Base-by-base conservation (phyloP, 2,888 invertebrate species). In the Myathropa florea region DNA sequence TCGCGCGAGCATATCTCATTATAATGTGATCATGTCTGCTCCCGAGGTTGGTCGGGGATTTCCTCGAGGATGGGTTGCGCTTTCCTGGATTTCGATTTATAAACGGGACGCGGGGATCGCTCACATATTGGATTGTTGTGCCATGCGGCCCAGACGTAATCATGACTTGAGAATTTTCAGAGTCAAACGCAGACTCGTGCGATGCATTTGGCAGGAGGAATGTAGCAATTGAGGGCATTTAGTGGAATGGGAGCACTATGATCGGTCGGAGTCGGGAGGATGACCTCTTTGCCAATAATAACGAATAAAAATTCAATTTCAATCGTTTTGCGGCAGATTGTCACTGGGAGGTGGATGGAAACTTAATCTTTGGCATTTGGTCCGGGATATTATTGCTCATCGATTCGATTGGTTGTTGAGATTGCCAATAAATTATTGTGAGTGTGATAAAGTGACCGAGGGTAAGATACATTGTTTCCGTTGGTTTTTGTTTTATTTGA, bases 1-100 rank as follows among this genome's bases (percentile, higher is more conserved):
- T 83, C 87, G 87, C 87, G 83, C 87, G 83, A 79, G 87, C 78
- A 83, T 87, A 87, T 87, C 87, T 87, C 87, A 87, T 87, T 87
- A 87, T 87, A 87, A 87, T 87, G 83, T 87, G 87, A 87, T 87
- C 87, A 83, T 87, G 87, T 83, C 87, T 79, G 79, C 83, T 83
- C 76, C 79, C 76, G 79, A 82, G 79, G 78, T 79, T 65, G 82
- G 55, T 36, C 23, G 53, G 72, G 26, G 21, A 73, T 46, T 7
- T 63, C 24, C 57, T 67, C 65, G 61, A 55, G 46, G 67, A 70
- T 63, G 70, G 70, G 53, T 75, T 68, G 73, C n/a, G n/a, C 70
- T 79, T 73, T 57, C 14, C 21, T 84, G 28, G 63, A 79, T 78
- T 83, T 78, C 46, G 64, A 79, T 79, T 83, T 70, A 60, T 18